These are phyloP conservation scores for Philopotamus ludificatus DNA, from an alignment of 1,140 invertebrate species.

Conservation along the genomic window DNA sequence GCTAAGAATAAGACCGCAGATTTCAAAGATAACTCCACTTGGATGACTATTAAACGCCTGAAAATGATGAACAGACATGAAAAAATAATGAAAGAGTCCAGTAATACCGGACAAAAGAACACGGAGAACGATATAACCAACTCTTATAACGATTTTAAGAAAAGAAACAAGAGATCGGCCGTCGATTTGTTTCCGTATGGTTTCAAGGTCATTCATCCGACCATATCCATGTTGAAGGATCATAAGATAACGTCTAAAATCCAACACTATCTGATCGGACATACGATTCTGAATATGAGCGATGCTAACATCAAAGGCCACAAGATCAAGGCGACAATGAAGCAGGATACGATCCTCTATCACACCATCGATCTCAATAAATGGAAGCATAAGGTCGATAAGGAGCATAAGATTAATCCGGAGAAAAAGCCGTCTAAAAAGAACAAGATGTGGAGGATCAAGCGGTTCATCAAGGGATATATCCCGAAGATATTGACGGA, in stretches of 20 bases:
- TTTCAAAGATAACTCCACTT: neutral
- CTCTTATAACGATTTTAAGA: neutral
- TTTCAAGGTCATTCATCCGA: conserved; percentile 38
- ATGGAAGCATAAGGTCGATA: no score
- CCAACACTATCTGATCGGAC: conserved; percentile 27
- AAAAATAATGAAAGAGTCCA: neutral
- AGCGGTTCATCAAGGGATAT: neutral
- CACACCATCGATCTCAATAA: no score
- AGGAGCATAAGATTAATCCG: no score
- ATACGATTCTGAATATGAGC: conserved; percentile 35
- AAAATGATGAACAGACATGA: neutral
- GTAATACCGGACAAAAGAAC: neutral
- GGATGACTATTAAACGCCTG: neutral
- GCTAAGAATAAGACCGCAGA: no score
- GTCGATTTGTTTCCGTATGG: conserved; percentile 23
- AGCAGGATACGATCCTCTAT: no score
- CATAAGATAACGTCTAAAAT: conserved; percentile 34
- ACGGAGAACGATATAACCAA: neutral
- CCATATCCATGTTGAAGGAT: conserved; percentile 32
- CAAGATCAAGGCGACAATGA: no score
- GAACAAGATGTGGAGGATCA: neutral
- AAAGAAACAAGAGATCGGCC: conserved; percentile 21
- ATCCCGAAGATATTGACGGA: neutral
- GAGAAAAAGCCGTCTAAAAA: no score
- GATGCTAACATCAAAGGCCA: conserved; percentile 31